Conservation (phyloP, 2,113 vertebrate genomes). For the Pelecanus crispus region DNA sequence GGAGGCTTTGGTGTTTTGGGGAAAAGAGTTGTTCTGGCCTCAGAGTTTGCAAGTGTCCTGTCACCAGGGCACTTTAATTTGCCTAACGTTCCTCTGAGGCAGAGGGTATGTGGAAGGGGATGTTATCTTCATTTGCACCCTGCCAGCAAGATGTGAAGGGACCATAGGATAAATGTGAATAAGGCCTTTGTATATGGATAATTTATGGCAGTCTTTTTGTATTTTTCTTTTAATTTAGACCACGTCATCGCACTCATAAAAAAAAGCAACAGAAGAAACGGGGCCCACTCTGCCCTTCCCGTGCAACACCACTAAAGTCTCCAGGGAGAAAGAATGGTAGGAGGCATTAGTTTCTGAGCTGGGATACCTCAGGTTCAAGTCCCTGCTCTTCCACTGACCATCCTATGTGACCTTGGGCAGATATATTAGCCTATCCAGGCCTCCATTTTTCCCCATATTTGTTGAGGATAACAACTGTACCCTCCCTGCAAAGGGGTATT, state of each 20-base stretch:
- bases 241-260: slow-evolving; percentile 65
- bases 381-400: slow-evolving; percentile 27
- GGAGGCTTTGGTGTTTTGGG: neutral
- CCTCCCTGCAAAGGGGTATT: neutral
- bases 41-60: neutral
- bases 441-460: neutral
- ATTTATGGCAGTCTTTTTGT: slow-evolving; percentile 59
- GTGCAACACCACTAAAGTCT: slow-evolving; percentile 64
- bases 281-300: slow-evolving; percentile 54
- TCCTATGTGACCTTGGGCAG: neutral
- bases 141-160: neutral
- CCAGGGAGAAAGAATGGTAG: slow-evolving; percentile 67
- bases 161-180: neutral
- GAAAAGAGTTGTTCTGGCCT: neutral
- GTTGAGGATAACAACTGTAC: neutral
- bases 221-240: slow-evolving; percentile 64
- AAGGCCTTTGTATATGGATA: slow-evolving; percentile 33
- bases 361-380: slow-evolving; percentile 35
- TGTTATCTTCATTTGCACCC: neutral
- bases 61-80: neutral
- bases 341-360: slow-evolving; percentile 60
- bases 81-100: neutral
- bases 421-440: neutral
- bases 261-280: slow-evolving; percentile 69
- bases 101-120: neutral